Evolutionary conservation across 1,140 invertebrate genomes (phyloP).

Genomic region (Amyelois transitella): DNA sequence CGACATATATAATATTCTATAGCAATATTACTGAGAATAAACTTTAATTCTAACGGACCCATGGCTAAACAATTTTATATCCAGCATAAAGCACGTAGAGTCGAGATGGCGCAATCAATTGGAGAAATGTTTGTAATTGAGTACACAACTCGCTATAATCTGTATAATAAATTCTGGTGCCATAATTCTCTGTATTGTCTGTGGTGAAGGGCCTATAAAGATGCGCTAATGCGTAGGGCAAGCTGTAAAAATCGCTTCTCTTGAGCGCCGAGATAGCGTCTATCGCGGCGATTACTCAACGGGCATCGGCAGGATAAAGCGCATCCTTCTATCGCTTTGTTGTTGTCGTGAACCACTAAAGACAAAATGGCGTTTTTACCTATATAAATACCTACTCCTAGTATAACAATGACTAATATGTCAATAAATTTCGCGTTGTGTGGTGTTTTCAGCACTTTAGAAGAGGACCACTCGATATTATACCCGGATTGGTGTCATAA

Average conservation of each 20-base stretch:
- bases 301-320: conserved; percentile 35
- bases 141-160: conserved; percentile 4
- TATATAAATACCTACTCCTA: too few species aligned
- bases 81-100: background rate
- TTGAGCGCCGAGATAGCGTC: conserved; percentile 39
- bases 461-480: too few species aligned
- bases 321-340: conserved; percentile 20
- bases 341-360: conserved; percentile 7
- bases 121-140: conserved; percentile 6
- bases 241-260: conserved; percentile 46
- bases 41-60: background rate
- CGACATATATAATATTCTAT: background rate
- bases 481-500: too few species aligned
- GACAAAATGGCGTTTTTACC: too few species aligned
- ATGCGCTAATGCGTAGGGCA: conserved; percentile 20
- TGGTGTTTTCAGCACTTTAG: too few species aligned
- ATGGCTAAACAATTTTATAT: background rate
- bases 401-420: too few species aligned
- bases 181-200: conserved; percentile 16
- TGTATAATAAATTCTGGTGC: conserved; percentile 9
- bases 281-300: conserved; percentile 54
- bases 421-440: too few species aligned
- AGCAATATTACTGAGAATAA: background rate
- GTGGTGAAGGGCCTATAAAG: conserved; percentile 11
- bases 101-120: conserved; percentile 2